Evolutionary conservation across 2,113 vertebrate genomes (phyloP).

Genomic region (Furnarius figulus): DNA sequence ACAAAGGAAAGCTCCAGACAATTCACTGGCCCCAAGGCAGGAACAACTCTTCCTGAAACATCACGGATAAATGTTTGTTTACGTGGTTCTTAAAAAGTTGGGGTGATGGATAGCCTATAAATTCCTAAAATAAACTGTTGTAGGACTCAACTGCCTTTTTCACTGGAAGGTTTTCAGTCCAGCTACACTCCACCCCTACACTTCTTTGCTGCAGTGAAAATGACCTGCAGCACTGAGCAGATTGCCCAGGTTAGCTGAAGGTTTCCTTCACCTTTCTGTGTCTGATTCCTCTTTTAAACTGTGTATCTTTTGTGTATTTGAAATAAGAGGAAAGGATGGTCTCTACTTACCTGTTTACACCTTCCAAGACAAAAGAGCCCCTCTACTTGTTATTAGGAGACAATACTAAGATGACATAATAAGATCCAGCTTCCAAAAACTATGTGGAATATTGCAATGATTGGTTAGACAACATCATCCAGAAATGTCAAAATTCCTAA

Average conservation of each 20-base stretch:
- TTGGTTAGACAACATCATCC: not conserved
- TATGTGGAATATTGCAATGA: not conserved
- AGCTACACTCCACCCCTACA: not conserved
- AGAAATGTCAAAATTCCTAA: not conserved
- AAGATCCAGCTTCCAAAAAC: not conserved
- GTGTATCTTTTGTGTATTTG: not conserved
- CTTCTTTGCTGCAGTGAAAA: not conserved
- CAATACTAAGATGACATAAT: not conserved
- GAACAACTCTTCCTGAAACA: not conserved
- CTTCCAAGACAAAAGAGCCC: not conserved
- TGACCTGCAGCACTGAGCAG: not conserved
- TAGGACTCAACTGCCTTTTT: not conserved
- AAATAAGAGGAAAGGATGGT: not conserved
- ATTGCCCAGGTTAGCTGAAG: not conserved
- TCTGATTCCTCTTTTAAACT: not conserved
- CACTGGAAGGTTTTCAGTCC: not conserved
- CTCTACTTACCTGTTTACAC: fast-evolving
- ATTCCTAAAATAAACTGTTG: not conserved
- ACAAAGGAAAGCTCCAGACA: not conserved
- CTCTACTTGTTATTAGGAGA: not conserved
- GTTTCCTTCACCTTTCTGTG: not conserved
- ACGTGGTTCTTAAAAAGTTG: not conserved
- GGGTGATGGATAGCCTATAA: fast-evolving
- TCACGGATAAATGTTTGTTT: not conserved
- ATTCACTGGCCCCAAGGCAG: not conserved